Conservation (phyloP, 1,140 invertebrate species). For the Formica selysi region DNA sequence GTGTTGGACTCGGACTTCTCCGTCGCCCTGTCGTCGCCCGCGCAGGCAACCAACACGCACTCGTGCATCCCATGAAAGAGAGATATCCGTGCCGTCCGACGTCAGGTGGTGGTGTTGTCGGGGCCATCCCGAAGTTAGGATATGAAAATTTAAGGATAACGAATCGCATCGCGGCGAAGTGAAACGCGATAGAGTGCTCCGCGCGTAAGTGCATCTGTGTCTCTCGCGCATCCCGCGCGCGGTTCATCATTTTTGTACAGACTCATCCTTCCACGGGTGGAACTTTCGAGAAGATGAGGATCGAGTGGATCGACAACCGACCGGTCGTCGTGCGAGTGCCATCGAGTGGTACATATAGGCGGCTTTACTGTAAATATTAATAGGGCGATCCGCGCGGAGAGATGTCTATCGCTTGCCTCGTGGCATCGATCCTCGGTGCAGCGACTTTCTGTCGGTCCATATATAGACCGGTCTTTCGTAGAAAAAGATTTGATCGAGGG, state of each 20-base stretch:
- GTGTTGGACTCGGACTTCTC: slow-evolving; percentile 92
- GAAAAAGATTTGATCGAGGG: slow-evolving; percentile 7
- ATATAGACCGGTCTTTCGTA: background rate
- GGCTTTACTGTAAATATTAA: slow-evolving; percentile 75
- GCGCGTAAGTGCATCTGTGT: slow-evolving; percentile 52
- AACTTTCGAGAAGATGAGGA: slow-evolving; percentile 40
- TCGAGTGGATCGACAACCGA: slow-evolving; percentile 40
- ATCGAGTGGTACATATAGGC: slow-evolving; percentile 55
- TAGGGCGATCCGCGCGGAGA: slow-evolving; percentile 27
- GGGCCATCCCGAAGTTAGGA: slow-evolving; percentile 64
- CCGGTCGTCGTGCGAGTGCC: slow-evolving; percentile 45
- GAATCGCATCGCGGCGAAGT: slow-evolving; percentile 37
- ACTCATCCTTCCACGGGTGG: slow-evolving; percentile 69
- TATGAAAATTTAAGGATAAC: slow-evolving; percentile 69
- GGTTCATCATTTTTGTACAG: slow-evolving; percentile 79
- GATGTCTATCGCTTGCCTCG: slow-evolving; percentile 64
- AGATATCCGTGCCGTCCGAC: slow-evolving; percentile 68
- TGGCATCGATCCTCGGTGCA: slow-evolving; percentile 50
- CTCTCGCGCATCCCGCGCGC: slow-evolving; percentile 45
- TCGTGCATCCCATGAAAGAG: slow-evolving; percentile 84
- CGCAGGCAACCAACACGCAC: slow-evolving; percentile 87
- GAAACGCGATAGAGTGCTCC: slow-evolving; percentile 34
- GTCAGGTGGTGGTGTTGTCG: slow-evolving; percentile 68
- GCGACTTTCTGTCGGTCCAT: slow-evolving; percentile 65
- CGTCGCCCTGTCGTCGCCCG: slow-evolving; percentile 88